Evolutionary conservation across 2,113 vertebrate genomes (phyloP), one percentile per base, ranked within the genome.

Genomic region (Herpetotheres cachinnans): DNA sequence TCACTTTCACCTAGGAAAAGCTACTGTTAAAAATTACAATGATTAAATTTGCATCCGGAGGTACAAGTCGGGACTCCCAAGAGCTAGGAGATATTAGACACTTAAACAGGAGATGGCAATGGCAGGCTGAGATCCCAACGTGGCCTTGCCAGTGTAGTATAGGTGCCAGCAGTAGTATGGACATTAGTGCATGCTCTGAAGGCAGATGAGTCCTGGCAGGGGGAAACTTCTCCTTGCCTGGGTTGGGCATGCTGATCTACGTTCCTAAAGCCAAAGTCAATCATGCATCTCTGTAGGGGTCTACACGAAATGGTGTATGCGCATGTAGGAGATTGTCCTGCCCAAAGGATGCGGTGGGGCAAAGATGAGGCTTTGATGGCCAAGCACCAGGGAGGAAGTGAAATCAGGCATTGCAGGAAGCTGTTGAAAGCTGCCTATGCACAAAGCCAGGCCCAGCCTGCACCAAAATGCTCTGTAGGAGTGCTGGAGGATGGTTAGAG

Each of bases 181-280:
- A 29, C 7, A 3, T 3, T 12, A 50, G n/a, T 1, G 0, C 3
- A 0, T 22, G 24, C 32, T 49, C 52, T 71, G 27, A 36, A 40
- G 66, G 19, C 47, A 49, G n/a, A 8, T 1, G 59, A n/a, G 22
- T 21, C 49, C 69, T 73, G 59, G 47, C 9, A 24, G 63, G 25
- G 77, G 78, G 38, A 65, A 16, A 25, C 38, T 19, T 46, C 52
- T 38, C 81, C 47, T 65, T 18, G 22, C 32, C n/a, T 46, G 15
- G 24, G 30, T 21, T 67, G 38, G 34, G 6, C 17, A 5, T 0
- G 9, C 36, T 71, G 36, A 52, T 14, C 46, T 19, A 1, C 0
- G 11, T 5, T 62, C 80, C 52, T 49, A 27, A 10, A 86, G 38
- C 18, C 36, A 18, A 24, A 73, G 32, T 24, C 62, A 4, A 0